Percentiles rank a stretch among this genome's conserved stretches.
phyloP scores from a whole-genome alignment of 2,113 vertebrate species.

The Puntigrus tetrazona region DNA sequence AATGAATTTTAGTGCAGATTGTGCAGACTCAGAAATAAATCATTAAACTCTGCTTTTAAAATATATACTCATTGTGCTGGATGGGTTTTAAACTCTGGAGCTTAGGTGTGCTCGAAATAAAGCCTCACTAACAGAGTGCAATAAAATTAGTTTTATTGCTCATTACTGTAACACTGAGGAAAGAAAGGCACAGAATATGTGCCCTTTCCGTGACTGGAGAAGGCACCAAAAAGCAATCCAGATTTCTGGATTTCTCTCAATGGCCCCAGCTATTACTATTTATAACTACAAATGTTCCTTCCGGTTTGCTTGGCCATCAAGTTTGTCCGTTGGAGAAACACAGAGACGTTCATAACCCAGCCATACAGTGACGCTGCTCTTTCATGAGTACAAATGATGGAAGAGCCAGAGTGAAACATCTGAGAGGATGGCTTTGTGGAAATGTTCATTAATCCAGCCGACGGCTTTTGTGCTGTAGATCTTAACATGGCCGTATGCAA shows the following conservation, averaged over 20 bases:
- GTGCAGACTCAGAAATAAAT: neutral
- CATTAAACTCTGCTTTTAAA: neutral
- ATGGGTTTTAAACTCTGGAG: neutral
- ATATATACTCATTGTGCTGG: neutral
- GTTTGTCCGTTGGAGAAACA: constrained; percentile 21
- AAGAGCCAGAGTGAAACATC: neutral
- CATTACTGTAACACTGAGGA: constrained; percentile 19
- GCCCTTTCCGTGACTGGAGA: constrained; percentile 33
- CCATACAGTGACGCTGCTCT: neutral
- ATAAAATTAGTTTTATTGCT: constrained; percentile 1
- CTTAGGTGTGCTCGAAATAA: neutral
- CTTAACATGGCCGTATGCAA: constrained; percentile 26
- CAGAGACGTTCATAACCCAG: constrained; percentile 17
- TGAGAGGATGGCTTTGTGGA: constrained; percentile 16
- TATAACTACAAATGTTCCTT: constrained; percentile 44
- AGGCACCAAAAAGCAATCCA: constrained; percentile 27
- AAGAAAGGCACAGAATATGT: constrained; percentile 8
- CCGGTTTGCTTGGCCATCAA: constrained; percentile 36
- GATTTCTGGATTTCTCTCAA: constrained; percentile 41
- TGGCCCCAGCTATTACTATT: constrained; percentile 43
- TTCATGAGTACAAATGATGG: constrained; percentile 11
- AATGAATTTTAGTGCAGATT: neutral
- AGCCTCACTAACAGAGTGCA: neutral
- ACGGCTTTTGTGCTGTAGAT: constrained; percentile 11
- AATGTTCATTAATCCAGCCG: constrained; percentile 19